phyloP scores from a whole-genome alignment of 1,140 invertebrate genomes.

The Drusus annulatus region DNA sequence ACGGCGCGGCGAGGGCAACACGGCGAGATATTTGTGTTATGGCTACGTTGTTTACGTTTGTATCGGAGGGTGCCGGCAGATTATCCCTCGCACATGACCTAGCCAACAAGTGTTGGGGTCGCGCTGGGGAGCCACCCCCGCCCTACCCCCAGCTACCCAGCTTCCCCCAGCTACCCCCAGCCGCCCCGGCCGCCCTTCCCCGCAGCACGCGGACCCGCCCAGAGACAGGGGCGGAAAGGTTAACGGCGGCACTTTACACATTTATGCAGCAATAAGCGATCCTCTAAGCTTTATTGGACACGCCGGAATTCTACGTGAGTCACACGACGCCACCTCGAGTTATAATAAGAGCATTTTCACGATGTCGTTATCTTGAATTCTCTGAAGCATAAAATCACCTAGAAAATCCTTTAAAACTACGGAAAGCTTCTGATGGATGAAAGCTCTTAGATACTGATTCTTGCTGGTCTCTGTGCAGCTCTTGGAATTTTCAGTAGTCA shows the following conservation, averaged over 20 bases:
- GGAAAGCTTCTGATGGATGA: too few relatives aligned
- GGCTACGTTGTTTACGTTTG: slow-evolving; percentile 37
- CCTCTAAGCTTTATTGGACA: too few relatives aligned
- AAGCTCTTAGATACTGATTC: too few relatives aligned
- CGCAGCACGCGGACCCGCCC: slow-evolving; percentile 14
- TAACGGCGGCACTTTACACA: neutral
- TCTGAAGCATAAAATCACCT: too few relatives aligned
- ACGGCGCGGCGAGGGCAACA: slow-evolving; percentile 18
- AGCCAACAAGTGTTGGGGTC: slow-evolving; percentile 39
- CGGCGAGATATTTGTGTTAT: slow-evolving; percentile 36
- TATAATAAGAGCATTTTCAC: too few relatives aligned
- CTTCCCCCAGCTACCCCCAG: slow-evolving; percentile 3
- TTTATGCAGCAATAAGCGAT: too few relatives aligned
- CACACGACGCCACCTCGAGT: too few relatives aligned
- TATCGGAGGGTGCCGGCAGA: slow-evolving; percentile 29
- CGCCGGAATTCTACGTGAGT: too few relatives aligned
- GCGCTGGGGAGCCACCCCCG: slow-evolving; percentile 40
- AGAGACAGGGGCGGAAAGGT: slow-evolving; percentile 3
- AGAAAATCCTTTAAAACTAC: too few relatives aligned
- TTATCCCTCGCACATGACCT: slow-evolving; percentile 41
- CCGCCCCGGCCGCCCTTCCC: slow-evolving; percentile 41
- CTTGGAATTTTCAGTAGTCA: too few relatives aligned
- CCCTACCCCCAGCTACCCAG: slow-evolving; percentile 5
- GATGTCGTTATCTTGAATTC: too few relatives aligned
- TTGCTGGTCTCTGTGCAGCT: too few relatives aligned